Conservation (phyloP, 2,888 invertebrate species). For the Dermolepida albohirtum region DNA sequence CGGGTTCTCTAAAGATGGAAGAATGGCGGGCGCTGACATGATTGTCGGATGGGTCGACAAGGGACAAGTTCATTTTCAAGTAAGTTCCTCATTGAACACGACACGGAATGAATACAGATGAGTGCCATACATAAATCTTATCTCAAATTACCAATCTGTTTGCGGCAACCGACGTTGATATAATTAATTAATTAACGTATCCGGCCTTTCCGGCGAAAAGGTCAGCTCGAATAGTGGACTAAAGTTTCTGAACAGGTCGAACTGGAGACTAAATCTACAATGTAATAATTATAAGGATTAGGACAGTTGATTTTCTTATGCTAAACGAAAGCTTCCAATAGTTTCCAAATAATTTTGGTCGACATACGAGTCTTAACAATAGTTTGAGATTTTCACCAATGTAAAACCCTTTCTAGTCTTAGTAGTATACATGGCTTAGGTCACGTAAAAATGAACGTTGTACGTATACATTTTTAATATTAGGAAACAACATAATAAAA, state of each 20-base stretch:
- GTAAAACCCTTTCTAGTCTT: too few relatives aligned
- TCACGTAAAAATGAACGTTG: too few relatives aligned
- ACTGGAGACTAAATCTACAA: conserved; percentile 19
- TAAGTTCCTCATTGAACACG: conserved; percentile 66
- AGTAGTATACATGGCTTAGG: too few relatives aligned
- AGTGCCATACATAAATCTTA: conserved; percentile 33
- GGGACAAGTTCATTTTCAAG: conserved; percentile 83
- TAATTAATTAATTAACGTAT: conserved; percentile 36
- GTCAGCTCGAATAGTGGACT: conserved; percentile 29
- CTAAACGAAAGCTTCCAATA: conserved; percentile 10
- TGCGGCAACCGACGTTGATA: conserved; percentile 29
- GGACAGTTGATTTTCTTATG: neutral
- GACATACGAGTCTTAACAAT: too few relatives aligned
- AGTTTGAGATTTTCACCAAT: too few relatives aligned
- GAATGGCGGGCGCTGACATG: conserved; percentile 86
- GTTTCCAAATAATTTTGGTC: neutral
- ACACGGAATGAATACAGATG: conserved; percentile 31
- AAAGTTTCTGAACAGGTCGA: conserved; percentile 15
- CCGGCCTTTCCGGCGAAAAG: conserved; percentile 17
- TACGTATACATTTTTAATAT: too few relatives aligned
- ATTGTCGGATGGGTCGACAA: conserved; percentile 92
- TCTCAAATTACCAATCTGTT: conserved; percentile 38
- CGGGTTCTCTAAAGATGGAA: conserved; percentile 85
- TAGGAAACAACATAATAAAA: too few relatives aligned
- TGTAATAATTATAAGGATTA: conserved; percentile 29